Evolutionary conservation across 37 sponge, comb jelly and placozoan genomes (phyloP).

Genomic region (Geodia barretti): DNA sequence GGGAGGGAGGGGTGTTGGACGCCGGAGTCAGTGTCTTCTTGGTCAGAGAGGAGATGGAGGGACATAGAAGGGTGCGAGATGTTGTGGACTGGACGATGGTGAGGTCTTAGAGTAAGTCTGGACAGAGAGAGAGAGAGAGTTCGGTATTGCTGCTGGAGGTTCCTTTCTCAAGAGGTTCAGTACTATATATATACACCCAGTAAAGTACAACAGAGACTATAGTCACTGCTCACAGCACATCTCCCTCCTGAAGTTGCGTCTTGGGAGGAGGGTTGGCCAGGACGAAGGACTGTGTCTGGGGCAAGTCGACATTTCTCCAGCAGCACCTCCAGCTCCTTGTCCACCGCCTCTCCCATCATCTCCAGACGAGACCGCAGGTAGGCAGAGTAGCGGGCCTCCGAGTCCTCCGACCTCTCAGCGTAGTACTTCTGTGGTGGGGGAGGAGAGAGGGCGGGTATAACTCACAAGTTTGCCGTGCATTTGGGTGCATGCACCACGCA

Average conservation of each 20-base stretch:
- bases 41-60: not conserved
- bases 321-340: not conserved
- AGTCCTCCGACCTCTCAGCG: not conserved
- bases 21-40: not conserved
- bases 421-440: not conserved
- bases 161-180: too few species aligned
- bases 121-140: not conserved
- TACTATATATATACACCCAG: too few species aligned
- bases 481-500: too few species aligned
- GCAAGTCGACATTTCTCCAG: not conserved
- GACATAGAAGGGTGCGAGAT: too few species aligned
- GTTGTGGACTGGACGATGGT: not conserved
- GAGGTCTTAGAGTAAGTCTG: not conserved
- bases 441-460: conserved; percentile 1
- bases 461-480: too few species aligned
- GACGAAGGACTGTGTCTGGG: conserved; percentile 48
- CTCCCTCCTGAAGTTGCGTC: conserved; percentile 24
- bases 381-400: not conserved
- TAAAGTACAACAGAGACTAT: too few species aligned
- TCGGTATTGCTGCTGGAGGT: too few species aligned
- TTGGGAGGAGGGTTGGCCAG: conserved; percentile 59
- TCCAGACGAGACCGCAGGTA: not conserved
- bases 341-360: not conserved
- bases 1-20: not conserved
- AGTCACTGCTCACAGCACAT: conserved; percentile 50